Evolutionary conservation across 2,888 invertebrate genomes (phyloP).

Genomic region (Lutraria lutraria): DNA sequence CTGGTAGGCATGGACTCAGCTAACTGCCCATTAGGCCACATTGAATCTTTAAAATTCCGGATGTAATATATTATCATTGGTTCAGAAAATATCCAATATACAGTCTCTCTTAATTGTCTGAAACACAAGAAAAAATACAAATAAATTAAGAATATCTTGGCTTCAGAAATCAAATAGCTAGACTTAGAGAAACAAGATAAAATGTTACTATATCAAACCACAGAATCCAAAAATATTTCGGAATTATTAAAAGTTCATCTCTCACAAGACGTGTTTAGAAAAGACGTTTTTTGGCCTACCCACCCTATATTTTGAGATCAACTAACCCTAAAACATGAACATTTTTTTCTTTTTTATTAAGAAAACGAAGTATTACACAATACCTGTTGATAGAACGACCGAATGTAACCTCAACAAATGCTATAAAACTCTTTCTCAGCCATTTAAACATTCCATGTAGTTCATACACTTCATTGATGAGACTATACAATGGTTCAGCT

Average conservation of each 20-base stretch:
- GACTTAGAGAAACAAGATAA: too few species aligned
- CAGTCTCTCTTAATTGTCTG: slow-evolving; percentile 95
- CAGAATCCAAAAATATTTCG: too few species aligned
- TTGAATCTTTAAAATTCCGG: slow-evolving; percentile 93
- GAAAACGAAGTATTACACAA: background rate
- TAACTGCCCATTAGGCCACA: slow-evolving; percentile 93
- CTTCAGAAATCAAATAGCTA: too few species aligned
- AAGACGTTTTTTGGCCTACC: too few species aligned
- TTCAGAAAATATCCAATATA: slow-evolving; percentile 95
- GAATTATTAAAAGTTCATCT: too few species aligned
- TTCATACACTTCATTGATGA: slow-evolving; percentile 96
- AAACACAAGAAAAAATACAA: slow-evolving; percentile 53
- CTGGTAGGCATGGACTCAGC: slow-evolving; percentile 89
- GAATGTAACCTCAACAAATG: slow-evolving; percentile 96
- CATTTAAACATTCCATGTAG: slow-evolving; percentile 95
- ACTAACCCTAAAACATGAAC: too few species aligned
- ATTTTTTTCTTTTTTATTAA: too few species aligned
- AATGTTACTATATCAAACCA: too few species aligned
- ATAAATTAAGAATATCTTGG: background rate
- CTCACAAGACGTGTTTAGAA: too few species aligned
- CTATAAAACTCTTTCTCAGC: slow-evolving; percentile 94
- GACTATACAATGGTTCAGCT: slow-evolving; percentile 95
- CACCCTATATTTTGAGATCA: too few species aligned
- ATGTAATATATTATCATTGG: slow-evolving; percentile 96
- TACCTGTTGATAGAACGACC: slow-evolving; percentile 94